Base-by-base conservation (phyloP, 2,888 invertebrate species). In the Isotomurus palustris region DNA sequence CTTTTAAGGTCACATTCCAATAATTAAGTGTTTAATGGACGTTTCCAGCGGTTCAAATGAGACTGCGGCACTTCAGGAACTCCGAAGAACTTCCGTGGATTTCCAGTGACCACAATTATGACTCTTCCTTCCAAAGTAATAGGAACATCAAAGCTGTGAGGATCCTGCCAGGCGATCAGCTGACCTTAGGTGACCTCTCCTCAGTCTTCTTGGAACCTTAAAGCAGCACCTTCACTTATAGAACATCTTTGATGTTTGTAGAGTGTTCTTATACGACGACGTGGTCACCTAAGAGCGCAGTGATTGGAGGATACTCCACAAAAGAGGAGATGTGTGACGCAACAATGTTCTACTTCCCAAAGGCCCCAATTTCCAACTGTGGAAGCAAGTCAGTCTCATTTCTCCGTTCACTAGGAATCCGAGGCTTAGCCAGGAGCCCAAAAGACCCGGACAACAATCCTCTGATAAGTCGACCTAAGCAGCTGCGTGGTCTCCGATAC, bases 221-320 rank as follows among this genome's bases (percentile, higher is more conserved):
- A 3, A 25, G 28, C 21, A 28, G 24, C 4, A 6, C 4, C 21
- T 51, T 8, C n/a, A 48, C 17, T 24, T n/a, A 8, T n/a, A 48
- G 25, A 29, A 29, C 10, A 22, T 8, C 21, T 48, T 29, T 14
- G 6, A 47, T 43, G 27, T 47, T 57, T 24, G 28, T 79, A 10
- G 74, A 85, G 90, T 91, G 76, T 91, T 91, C 74, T 84, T 85
- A 5, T 91, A 91, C 74, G 85, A 87, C 58, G 87, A 88, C 25
- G 2, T 79, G 81, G 4, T 79, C 86, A 28, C 82, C 81, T n/a
- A 10, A 10, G 50, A 82, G 81, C 61, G 86, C 88, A 2, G 90
- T 88, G 35, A 78, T 35, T 32, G 56, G 40, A 3, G 89, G 89
- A 12, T 87, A 10, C 10, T n/a, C 14, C 6, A 40, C 40, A 40